phyloP scores from a whole-genome alignment of 1,140 invertebrate genomes.

The Bombus polaris region DNA sequence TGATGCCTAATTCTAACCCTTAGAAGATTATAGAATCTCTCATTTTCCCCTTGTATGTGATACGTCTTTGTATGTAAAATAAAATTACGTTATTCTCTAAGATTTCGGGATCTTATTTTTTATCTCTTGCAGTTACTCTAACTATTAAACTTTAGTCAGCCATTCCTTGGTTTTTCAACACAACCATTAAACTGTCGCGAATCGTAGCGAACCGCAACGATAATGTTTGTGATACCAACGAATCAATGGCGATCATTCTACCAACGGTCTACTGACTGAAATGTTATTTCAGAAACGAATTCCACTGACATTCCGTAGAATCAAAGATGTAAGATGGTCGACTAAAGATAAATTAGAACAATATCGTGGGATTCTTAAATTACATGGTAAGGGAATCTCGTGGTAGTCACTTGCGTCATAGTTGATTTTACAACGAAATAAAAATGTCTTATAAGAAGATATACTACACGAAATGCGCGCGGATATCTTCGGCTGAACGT shows the following conservation, averaged over 20 bases:
- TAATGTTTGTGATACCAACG: not conserved
- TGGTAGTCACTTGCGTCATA: not conserved
- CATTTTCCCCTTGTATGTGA: conserved; percentile 31
- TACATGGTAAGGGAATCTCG: conserved; percentile 82
- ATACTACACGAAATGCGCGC: not conserved
- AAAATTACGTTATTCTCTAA: conserved; percentile 51
- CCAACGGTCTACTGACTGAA: not conserved
- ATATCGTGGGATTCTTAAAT: conserved; percentile 85
- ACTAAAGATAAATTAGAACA: conserved; percentile 86
- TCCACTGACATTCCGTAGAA: conserved; percentile 3
- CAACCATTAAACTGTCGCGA: not conserved
- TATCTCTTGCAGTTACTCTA: not conserved
- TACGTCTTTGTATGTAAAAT: conserved; percentile 45
- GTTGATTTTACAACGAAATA: not conserved
- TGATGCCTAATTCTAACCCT: conserved; percentile 28
- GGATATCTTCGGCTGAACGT: not conserved
- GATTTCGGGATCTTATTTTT: no score
- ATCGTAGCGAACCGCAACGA: not conserved
- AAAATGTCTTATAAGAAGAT: not conserved
- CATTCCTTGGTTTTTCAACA: not conserved
- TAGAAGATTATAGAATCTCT: not conserved
- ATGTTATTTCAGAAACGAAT: conserved; percentile 49
- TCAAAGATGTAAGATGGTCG: conserved; percentile 84
- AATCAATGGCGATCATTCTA: not conserved
- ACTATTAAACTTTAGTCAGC: not conserved